Percentiles rank a stretch among this genome's conserved stretches.
Conservation (phyloP, 2,797 vertebrate genomes). For the Tragelaphus eurycerus region DNA sequence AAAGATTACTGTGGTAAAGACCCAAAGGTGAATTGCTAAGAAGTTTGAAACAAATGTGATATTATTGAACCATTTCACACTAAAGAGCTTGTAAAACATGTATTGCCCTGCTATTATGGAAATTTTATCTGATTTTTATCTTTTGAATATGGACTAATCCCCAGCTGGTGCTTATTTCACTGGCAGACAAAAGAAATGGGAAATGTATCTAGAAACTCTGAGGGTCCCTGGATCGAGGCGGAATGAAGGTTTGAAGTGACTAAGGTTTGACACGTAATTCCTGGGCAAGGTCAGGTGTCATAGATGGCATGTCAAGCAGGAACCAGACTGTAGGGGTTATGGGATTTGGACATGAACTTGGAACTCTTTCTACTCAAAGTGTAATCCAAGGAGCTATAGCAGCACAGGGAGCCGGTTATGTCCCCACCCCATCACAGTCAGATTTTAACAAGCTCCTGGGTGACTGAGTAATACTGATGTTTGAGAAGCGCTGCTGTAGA, state of each 20-base stretch:
- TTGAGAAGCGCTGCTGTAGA: not conserved
- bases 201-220: not conserved
- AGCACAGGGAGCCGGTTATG: not conserved
- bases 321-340: not conserved
- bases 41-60: slow-evolving; percentile 61
- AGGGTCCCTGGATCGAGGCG: not conserved
- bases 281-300: not conserved
- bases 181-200: not conserved
- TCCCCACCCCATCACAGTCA: not conserved
- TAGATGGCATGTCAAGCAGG: not conserved
- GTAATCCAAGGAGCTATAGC: not conserved
- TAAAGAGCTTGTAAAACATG: slow-evolving; percentile 50
- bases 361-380: not conserved
- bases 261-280: not conserved
- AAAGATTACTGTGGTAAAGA: slow-evolving; percentile 59
- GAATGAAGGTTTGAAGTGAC: not conserved
- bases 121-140: slow-evolving; percentile 59
- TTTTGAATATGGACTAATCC: slow-evolving; percentile 30
- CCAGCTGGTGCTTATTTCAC: not conserved
- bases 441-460: not conserved
- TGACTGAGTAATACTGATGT: not conserved
- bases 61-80: slow-evolving; percentile 60
- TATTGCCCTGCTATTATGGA: slow-evolving; percentile 29
- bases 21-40: slow-evolving; percentile 60
- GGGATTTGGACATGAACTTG: not conserved